Conservation (phyloP, 2,888 invertebrate genomes). For the Andrena bucephala region DNA sequence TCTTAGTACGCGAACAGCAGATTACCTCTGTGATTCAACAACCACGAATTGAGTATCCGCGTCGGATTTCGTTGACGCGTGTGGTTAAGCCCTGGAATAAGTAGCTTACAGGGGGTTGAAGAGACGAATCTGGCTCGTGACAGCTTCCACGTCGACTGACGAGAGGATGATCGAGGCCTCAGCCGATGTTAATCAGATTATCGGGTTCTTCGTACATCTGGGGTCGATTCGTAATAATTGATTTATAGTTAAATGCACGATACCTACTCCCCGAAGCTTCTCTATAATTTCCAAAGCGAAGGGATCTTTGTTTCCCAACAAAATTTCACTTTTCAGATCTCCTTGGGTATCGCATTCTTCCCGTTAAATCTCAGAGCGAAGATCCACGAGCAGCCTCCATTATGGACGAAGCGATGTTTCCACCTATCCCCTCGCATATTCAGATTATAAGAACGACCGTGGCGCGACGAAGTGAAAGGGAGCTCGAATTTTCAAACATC, state of each 20-base stretch:
- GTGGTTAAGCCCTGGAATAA: constrained; percentile 53
- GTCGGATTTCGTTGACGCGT: constrained; percentile 42
- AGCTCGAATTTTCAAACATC: constrained; percentile 76
- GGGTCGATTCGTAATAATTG: too few species aligned
- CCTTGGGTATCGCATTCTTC: background rate
- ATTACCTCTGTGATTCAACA: constrained; percentile 37
- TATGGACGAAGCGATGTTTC: too few species aligned
- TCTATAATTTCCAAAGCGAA: too few species aligned
- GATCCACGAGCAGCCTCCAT: too few species aligned
- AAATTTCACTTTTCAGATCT: too few species aligned
- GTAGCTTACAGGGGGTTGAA: constrained; percentile 45
- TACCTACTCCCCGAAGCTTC: too few species aligned
- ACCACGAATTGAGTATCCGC: constrained; percentile 32
- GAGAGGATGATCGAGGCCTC: constrained; percentile 25
- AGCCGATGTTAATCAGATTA: constrained; percentile 53
- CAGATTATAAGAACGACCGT: background rate
- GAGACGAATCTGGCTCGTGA: constrained; percentile 33
- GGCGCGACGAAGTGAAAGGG: constrained; percentile 77
- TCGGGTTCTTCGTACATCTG: background rate
- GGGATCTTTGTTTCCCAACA: too few species aligned
- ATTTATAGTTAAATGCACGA: too few species aligned
- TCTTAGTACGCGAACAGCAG: constrained; percentile 14
- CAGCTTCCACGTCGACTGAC: background rate
- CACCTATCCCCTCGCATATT: too few species aligned
- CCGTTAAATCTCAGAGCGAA: background rate